Evolutionary conservation across 1,140 invertebrate genomes (phyloP), one percentile per base, ranked within the genome.

Genomic region (Matsumurasca onukii): DNA sequence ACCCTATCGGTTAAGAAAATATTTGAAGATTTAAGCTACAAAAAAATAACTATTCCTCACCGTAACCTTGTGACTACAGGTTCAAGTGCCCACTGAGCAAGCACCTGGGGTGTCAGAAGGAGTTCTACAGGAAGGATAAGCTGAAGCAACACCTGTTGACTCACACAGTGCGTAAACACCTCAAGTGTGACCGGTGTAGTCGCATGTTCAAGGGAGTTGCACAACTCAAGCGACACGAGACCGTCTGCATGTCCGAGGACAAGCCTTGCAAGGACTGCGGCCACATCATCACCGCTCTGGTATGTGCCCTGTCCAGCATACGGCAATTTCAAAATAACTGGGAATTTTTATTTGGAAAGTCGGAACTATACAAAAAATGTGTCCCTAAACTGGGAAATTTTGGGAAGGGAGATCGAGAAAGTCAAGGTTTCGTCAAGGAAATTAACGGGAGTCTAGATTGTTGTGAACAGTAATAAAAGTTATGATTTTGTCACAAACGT

Each of bases 1-100:
- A n/a, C n/a, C n/a, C n/a, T n/a, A n/a, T n/a, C n/a, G n/a, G n/a
- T n/a, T n/a, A n/a, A n/a, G n/a, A n/a, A n/a, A n/a, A n/a, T n/a
- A n/a, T n/a, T n/a, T n/a, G n/a, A n/a, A n/a, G n/a, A n/a, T n/a
- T n/a, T n/a, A n/a, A n/a, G n/a, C n/a, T n/a, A n/a, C n/a, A n/a
- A n/a, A n/a, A n/a, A n/a, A n/a, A n/a, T n/a, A n/a, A n/a, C n/a
- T n/a, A n/a, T n/a, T n/a, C n/a, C n/a, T n/a, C n/a, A n/a, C n/a
- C n/a, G n/a, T n/a, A n/a, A n/a, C n/a, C n/a, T n/a, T n/a, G n/a
- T n/a, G n/a, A n/a, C n/a, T n/a, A n/a, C 55, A 59, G 55, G 70
- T 85, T 85, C 45, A 86, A 88, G 73, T 91, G 89, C 76, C 89
- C 89, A 1, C 90, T 89, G 69, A 82, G 81, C 70, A 78, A 80